A percentile compares a stretch with the other conserved stretches of the same genome.
phyloP scores from a whole-genome alignment of 2,888 invertebrate genomes.

The Chironomus tentans region DNA sequence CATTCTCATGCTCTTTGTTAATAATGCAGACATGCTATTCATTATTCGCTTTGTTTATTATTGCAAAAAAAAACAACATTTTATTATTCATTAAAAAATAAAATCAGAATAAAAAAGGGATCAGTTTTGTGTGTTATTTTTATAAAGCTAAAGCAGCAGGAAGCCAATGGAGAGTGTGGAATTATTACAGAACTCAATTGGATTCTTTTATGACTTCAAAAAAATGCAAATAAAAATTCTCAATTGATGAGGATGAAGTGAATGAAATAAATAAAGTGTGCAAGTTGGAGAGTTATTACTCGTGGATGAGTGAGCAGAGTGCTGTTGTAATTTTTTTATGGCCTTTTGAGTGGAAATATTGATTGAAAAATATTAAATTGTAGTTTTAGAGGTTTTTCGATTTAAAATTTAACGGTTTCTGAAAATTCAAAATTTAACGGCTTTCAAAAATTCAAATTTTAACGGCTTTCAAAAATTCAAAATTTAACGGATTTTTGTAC shows the following conservation, averaged over 20 bases:
- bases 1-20: background rate
- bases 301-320: too few species aligned
- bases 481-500: background rate
- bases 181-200: background rate
- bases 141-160: background rate
- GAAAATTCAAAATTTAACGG: too few species aligned
- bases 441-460: background rate
- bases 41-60: slow-evolving; percentile 20
- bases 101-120: background rate
- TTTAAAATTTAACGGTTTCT: too few species aligned
- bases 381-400: too few species aligned
- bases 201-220: background rate
- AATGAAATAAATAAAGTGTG: background rate
- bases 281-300: too few species aligned
- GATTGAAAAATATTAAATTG: too few species aligned
- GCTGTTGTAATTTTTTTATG: too few species aligned
- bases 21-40: slow-evolving; percentile 8
- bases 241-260: background rate
- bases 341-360: background rate
- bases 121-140: background rate
- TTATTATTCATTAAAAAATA: slow-evolving; percentile 24
- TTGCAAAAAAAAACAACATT: slow-evolving; percentile 3
- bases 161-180: background rate
- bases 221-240: background rate
- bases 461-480: background rate